Base-by-base conservation (phyloP, 2,113 vertebrate genomes). In the Bambusicola thoracicus region DNA sequence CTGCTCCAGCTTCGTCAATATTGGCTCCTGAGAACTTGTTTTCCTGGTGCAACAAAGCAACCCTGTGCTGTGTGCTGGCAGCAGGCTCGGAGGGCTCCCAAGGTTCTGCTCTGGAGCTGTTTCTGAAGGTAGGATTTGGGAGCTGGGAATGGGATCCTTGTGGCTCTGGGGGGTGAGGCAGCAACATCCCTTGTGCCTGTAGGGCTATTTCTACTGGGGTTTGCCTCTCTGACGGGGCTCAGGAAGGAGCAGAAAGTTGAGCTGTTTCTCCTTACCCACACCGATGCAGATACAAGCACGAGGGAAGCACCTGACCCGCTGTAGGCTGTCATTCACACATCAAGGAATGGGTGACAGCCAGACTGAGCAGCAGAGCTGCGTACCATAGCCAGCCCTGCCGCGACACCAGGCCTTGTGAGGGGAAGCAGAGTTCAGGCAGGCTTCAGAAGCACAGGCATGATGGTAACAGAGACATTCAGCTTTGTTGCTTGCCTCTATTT, bases 211-310 rank as follows among this genome's bases (percentile, higher is more conserved):
- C 32, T 58, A 19, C 19, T 58, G n/a, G 41, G 48, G 13, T 15
- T 29, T 81, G 36, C 21, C 13, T 69, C 6, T 74, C 11, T 6
- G 10, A n/a, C 21, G 21, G 21, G 14, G 6, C 13, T 62, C 25
- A 17, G 68, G 20, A 34, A 41, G 40, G 38, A 59, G 21, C 11
- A n/a, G 18, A 40, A 61, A 20, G 8, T n/a, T 13, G 18, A 74
- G 46, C 32, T 61, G 44, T 32, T 65, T 27, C 51, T 14, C 46
- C 13, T 15, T 27, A 13, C 41, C 27, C 27, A 9, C 22, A 25
- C 40, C 34, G 17, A 14, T 27, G 8, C 29, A 44, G 29, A 44
- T 4, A 21, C 10, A 27, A 0, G 0, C 11, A 10, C 15, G n/a
- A 11, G 15, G 24, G 38, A 13, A 55, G 40, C 1, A 1, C n/a